Evolutionary conservation across 2,113 vertebrate genomes (phyloP), one percentile per base, ranked within the genome.

Genomic region (Cyprinodon brontotheroides): DNA sequence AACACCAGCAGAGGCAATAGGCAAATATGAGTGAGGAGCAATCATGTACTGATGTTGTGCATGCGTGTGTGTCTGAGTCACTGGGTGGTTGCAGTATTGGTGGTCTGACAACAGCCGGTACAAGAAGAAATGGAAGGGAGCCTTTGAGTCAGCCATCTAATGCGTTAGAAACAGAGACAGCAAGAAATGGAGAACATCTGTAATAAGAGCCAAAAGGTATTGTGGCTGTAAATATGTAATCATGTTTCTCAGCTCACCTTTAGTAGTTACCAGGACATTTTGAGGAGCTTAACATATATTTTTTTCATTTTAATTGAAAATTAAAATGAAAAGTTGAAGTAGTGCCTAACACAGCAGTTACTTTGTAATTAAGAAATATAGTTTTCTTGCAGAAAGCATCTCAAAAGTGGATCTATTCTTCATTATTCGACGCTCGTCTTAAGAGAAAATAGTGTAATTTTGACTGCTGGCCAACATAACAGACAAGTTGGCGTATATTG

Each of bases 1-100:
- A 85, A 68, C 36, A 22, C 74, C 68, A 65, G 17, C 73, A 83
- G 80, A 88, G 79, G 85, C 83, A 81, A 87, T 81, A 29, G 79
- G 75, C 50, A 59, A 73, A 48, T 40, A 48, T 15, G 68, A 80
- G 78, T 1, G 8, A 78, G 68, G 65, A 66, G 61, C 22, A 61
- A 75, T 75, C 69, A 66, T 71, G 43, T 62, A 61, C 61, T 62
- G 66, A 48, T 53, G 14, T 15, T 17, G 14, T 53, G 50, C 29
- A 80, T 64, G 60, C 61, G 59, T 75, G 65, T 73, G 72, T 68
- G 47, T 74, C 79, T 73, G 66, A 78, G 64, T 69, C 75, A 73
- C 13, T 40, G 73, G 70, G 68, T 75, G 83, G 73, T 65, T 20
- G 3, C 64, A 85, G 69, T 61, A 64, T 57, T 4, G 50, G 68